A percentile compares a stretch with the other conserved stretches of the same genome.
These are phyloP conservation scores for Drosophila truncata DNA, from an alignment of 1,140 invertebrate species.

Conservation along the genomic window DNA sequence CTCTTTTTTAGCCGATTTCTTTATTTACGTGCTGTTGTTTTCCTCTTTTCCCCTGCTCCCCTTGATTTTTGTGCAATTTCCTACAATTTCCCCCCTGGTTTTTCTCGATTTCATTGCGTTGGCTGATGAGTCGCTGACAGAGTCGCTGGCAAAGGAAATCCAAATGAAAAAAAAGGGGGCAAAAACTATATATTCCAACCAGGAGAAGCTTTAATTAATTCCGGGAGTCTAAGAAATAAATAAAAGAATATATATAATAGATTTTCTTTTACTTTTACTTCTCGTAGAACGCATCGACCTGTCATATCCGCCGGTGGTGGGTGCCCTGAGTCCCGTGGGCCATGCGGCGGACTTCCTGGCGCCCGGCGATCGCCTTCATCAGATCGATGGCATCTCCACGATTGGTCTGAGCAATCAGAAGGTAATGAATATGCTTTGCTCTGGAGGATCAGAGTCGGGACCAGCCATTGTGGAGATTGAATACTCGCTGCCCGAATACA, in stretches of 20 bases:
- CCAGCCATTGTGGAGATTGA: conserved; percentile 92
- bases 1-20: conserved; percentile 46
- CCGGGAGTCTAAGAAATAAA: neutral
- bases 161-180: conserved; percentile 35
- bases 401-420: conserved; percentile 92
- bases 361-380: conserved; percentile 92
- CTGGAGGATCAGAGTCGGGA: conserved; percentile 86
- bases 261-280: neutral
- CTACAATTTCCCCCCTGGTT: neutral
- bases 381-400: conserved; percentile 93
- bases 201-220: conserved; percentile 26
- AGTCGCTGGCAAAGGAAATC: conserved; percentile 45
- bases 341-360: conserved; percentile 86
- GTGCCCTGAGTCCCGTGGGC: conserved; percentile 79
- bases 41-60: neutral
- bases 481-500: conserved; percentile 92
- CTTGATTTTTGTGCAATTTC: conserved; percentile 6
- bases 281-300: conserved; percentile 79
- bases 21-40: conserved; percentile 62
- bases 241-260: neutral
- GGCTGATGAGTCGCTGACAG: conserved; percentile 71
- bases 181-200: neutral
- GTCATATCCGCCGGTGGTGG: conserved; percentile 84
- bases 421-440: conserved; percentile 90
- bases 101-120: conserved; percentile 27